Percentiles rank a stretch among this genome's conserved stretches.
Evolutionary conservation across 1,140 invertebrate species (phyloP).

Genomic region (Lordiphosa stackelbergi): DNA sequence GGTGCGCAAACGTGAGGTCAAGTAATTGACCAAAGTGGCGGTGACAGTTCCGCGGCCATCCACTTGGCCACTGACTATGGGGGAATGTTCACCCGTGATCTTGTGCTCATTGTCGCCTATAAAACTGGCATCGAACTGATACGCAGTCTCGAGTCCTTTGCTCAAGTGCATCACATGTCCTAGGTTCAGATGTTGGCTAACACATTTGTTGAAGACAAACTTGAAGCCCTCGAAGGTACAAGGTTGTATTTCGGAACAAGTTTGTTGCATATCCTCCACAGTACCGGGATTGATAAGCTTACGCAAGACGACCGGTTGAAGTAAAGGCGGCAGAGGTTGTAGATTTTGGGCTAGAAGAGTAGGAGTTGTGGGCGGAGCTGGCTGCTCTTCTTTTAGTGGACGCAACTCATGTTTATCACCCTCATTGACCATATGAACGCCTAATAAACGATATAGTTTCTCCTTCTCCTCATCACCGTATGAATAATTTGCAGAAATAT

Average conservation of each 20-base stretch:
- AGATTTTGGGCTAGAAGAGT: neutral
- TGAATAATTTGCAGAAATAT: slow-evolving; percentile 1
- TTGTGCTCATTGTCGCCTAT: neutral
- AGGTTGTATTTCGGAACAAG: slow-evolving; percentile 19
- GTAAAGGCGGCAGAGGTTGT: neutral
- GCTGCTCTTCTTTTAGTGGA: too few species aligned
- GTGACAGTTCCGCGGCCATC: slow-evolving; percentile 21
- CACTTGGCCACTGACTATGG: slow-evolving; percentile 11
- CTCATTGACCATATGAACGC: slow-evolving; percentile 27
- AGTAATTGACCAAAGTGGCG: slow-evolving; percentile 9
- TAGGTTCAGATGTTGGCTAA: slow-evolving; percentile 8
- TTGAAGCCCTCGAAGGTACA: slow-evolving; percentile 25
- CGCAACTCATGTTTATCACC: slow-evolving; percentile 9
- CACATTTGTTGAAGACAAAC: neutral
- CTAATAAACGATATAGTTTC: slow-evolving; percentile 16
- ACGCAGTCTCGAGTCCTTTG: neutral
- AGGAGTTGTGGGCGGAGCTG: neutral
- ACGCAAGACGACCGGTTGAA: neutral
- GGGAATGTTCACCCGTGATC: slow-evolving; percentile 12
- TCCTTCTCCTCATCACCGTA: slow-evolving; percentile 9
- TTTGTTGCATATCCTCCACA: slow-evolving; percentile 18
- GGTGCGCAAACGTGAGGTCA: slow-evolving; percentile 7
- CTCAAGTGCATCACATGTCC: slow-evolving; percentile 16
- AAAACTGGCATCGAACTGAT: slow-evolving; percentile 18
- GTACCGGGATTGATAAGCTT: slow-evolving; percentile 16